These are phyloP conservation scores for Acanthiza pusilla DNA, from an alignment of 2,797 vertebrate genomes.

Conservation along the genomic window DNA sequence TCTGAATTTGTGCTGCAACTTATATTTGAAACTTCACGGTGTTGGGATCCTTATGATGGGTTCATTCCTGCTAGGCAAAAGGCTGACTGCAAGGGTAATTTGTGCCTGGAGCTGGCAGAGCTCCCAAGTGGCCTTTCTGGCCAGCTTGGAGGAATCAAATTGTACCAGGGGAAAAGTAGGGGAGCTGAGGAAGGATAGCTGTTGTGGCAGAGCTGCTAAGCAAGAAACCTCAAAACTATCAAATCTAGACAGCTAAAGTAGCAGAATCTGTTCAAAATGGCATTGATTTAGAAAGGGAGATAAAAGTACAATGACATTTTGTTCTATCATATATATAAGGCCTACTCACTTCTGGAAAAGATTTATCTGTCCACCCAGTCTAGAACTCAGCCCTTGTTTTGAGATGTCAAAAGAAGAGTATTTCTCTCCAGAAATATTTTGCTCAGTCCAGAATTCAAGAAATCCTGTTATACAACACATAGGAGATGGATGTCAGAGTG, in stretches of 20 bases:
- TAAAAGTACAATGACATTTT: neutral
- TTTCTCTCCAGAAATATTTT: neutral
- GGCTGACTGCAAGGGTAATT: neutral
- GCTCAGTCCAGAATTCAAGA: neutral
- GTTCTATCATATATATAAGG: neutral
- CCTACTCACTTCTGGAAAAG: neutral
- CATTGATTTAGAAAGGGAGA: neutral
- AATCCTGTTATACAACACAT: neutral
- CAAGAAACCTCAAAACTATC: neutral
- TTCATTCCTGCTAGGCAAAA: neutral
- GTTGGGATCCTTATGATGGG: neutral
- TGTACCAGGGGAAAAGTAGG: fast-evolving
- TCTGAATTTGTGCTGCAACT: neutral
- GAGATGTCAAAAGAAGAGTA: neutral
- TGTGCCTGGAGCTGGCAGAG: neutral
- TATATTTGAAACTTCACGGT: neutral
- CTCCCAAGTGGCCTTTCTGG: neutral
- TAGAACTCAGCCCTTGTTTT: neutral
- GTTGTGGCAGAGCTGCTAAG: neutral
- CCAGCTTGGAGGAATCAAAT: neutral
- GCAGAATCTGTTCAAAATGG: neutral
- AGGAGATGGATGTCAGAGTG: neutral
- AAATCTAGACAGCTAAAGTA: neutral
- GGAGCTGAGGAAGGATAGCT: neutral
- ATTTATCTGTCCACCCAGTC: neutral